Percentiles rank a stretch among this genome's conserved stretches.
Conservation (phyloP, 2,113 vertebrate genomes). For the Myotis lucifugus region DNA sequence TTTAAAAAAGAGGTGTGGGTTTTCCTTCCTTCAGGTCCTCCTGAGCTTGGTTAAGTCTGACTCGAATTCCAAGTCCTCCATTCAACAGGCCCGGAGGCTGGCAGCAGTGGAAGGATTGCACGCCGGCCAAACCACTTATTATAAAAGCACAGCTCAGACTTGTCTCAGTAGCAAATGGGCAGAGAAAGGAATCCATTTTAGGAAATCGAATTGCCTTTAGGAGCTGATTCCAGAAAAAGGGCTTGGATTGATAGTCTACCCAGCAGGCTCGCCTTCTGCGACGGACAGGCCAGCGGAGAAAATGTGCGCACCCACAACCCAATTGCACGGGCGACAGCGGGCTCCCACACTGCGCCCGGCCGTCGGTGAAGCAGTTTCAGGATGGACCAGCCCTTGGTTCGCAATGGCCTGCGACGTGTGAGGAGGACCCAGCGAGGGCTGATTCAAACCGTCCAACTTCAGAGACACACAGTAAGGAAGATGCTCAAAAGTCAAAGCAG, state of each 20-base stretch:
- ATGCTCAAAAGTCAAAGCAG: not conserved
- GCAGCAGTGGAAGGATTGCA: not conserved
- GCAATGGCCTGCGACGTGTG: not conserved
- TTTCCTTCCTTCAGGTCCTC: constrained; percentile 24
- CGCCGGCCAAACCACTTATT: not conserved
- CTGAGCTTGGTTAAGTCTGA: not conserved
- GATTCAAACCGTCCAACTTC: not conserved
- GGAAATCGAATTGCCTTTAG: constrained; percentile 66
- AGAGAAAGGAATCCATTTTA: constrained; percentile 63
- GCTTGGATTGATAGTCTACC: not conserved
- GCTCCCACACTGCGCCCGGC: not conserved
- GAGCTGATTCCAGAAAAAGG: constrained; percentile 64
- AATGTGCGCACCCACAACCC: not conserved
- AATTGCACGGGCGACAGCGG: not conserved
- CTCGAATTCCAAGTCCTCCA: not conserved
- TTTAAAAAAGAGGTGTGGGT: not conserved
- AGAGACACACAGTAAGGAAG: not conserved
- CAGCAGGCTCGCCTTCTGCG: not conserved
- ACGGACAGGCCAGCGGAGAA: not conserved
- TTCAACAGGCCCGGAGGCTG: not conserved
- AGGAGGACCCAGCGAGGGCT: not conserved
- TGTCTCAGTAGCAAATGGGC: constrained; percentile 30
- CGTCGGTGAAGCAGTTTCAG: too few relatives aligned
- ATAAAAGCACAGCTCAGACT: constrained; percentile 22
- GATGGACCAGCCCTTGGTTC: not conserved